These are phyloP conservation scores for Caloenas nicobarica DNA, from an alignment of 2,113 vertebrate genomes.

Conservation along the genomic window DNA sequence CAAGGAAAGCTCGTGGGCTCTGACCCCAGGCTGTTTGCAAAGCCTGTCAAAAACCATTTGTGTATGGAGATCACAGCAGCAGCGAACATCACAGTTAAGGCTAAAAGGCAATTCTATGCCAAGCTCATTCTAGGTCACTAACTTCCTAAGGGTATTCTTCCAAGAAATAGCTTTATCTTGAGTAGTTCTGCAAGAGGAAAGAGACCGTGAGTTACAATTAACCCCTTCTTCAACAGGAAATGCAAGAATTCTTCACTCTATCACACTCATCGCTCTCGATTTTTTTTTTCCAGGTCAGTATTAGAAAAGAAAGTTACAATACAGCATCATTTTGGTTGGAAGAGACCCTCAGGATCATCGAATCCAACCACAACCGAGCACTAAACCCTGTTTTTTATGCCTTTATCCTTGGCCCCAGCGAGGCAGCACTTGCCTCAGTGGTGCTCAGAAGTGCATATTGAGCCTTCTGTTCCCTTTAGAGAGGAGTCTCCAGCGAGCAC, in stretches of 20 bases:
- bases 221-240: slow-evolving; percentile 20
- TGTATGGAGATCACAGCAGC: not conserved
- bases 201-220: not conserved
- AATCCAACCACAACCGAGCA: too few species aligned
- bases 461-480: too few species aligned
- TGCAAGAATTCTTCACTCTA: not conserved
- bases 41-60: slow-evolving; percentile 53
- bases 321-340: too few species aligned
- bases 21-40: slow-evolving; percentile 27
- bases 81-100: not conserved
- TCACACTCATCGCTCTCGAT: not conserved
- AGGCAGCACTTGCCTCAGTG: too few species aligned
- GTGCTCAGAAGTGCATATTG: too few species aligned
- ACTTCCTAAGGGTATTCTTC: slow-evolving; percentile 62
- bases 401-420: too few species aligned
- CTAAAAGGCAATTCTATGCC: slow-evolving; percentile 56
- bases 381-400: too few species aligned
- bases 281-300: not conserved
- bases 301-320: not conserved
- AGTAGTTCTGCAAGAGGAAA: slow-evolving; percentile 4
- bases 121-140: slow-evolving; percentile 64
- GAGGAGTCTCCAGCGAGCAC: too few species aligned
- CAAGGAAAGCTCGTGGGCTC: not conserved
- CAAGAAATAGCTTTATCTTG: slow-evolving; percentile 57
- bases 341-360: too few species aligned